Evolutionary conservation across 1,140 invertebrate species (phyloP).

Genomic region (Drosophila dunni): DNA sequence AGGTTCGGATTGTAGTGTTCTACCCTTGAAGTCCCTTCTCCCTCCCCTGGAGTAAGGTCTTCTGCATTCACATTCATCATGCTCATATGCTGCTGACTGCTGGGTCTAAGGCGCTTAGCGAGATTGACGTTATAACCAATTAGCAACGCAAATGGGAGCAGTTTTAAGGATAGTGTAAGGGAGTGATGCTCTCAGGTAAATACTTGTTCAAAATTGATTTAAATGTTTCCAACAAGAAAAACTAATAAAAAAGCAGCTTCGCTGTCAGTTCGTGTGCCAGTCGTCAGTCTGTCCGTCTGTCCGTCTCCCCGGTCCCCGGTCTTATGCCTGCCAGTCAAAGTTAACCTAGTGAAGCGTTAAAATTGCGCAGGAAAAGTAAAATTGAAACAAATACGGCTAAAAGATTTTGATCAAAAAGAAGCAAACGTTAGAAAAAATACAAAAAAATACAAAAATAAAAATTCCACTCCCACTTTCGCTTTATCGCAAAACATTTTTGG

Average conservation of each 20-base stretch:
- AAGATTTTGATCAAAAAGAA: constrained; percentile 73
- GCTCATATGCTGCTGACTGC: constrained; percentile 68
- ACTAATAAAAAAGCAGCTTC: constrained; percentile 40
- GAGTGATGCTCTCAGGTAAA: constrained; percentile 60
- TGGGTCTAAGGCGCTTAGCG: constrained; percentile 64
- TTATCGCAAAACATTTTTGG: constrained; percentile 70
- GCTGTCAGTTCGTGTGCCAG: neutral
- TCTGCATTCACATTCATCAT: constrained; percentile 74
- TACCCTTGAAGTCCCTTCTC: neutral
- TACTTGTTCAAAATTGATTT: constrained; percentile 51
- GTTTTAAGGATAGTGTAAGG: neutral
- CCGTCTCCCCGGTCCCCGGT: constrained; percentile 8
- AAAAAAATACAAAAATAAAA: neutral
- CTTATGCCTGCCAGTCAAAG: constrained; percentile 73
- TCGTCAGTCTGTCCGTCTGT: constrained; percentile 24
- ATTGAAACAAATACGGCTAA: constrained; percentile 76
- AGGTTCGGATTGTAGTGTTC: neutral
- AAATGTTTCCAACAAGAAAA: constrained; percentile 29
- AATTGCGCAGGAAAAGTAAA: constrained; percentile 75
- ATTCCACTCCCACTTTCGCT: constrained; percentile 19
- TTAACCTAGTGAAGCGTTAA: constrained; percentile 82
- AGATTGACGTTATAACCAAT: constrained; percentile 52
- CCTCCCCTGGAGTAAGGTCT: constrained; percentile 6
- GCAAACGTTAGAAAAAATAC: constrained; percentile 9
- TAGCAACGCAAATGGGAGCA: constrained; percentile 56